phyloP scores from a whole-genome alignment of 2,797 vertebrate species.

The Platyrinchus mystaceus region DNA sequence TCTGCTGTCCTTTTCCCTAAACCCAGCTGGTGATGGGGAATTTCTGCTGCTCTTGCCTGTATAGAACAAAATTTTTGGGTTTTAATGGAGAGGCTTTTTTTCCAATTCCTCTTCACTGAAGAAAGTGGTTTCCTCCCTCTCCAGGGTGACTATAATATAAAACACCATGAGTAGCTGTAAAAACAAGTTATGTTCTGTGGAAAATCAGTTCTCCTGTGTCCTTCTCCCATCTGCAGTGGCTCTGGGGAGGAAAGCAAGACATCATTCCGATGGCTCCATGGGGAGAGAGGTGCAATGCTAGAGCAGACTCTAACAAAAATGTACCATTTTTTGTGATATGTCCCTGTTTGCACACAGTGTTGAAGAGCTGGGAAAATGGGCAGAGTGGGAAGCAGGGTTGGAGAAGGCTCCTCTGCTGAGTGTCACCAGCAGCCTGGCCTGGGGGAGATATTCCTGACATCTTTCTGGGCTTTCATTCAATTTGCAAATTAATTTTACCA shows the following conservation, averaged over 20 bases:
- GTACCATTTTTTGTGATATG: neutral
- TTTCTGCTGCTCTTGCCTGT: neutral
- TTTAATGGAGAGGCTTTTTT: neutral
- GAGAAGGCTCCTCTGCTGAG: neutral
- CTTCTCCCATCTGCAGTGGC: neutral
- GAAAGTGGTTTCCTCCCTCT: neutral
- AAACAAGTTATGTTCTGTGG: neutral
- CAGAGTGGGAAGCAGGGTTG: neutral
- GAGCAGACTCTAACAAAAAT: neutral
- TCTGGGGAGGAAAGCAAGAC: neutral
- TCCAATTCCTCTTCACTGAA: neutral
- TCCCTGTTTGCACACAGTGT: fast-evolving
- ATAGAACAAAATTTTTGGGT: neutral
- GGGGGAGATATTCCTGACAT: neutral
- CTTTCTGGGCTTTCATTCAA: conserved; percentile 31
- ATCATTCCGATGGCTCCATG: fast-evolving
- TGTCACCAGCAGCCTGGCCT: neutral
- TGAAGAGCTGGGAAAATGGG: neutral
- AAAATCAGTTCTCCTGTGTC: neutral
- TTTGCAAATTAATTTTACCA: neutral
- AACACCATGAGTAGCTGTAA: neutral
- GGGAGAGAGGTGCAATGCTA: neutral
- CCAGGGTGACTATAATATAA: neutral
- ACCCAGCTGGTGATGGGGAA: neutral
- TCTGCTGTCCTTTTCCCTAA: neutral